Base-by-base conservation (phyloP, 92 coral and sea anemone genomes). In the Epizoanthus rinbou region DNA sequence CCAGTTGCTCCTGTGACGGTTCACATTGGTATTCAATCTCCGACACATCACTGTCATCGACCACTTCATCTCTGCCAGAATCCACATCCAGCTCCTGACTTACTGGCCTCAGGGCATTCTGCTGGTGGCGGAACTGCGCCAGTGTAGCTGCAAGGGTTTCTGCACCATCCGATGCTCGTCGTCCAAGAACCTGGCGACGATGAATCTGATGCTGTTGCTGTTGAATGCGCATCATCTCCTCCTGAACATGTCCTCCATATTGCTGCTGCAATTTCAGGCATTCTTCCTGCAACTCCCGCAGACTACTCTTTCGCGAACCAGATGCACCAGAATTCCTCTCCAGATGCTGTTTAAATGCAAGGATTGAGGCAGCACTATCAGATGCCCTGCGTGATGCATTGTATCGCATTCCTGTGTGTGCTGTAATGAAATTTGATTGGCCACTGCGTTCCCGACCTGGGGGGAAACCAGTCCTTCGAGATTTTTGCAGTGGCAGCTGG, bases 311-410 rank as follows among this genome's bases (percentile, higher is more conserved):
- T 74, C 94, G 91, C n/a, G 93, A 92, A 5, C 98, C 98, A 33
- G 93, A 85, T 64, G 91, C 88, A 62, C 89, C 83, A 53, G 86
- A 71, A 21, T 75, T 87, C 41, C 93, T 91, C 63, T 97, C 99
- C 37, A 97, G 84, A 85, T 97, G 98, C 85, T 97, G 99, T 68
- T 94, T 97, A 86, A 94, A 97, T 6, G 99, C 99, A 53, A 97
- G 93, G 57, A 97, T 92, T 11, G 99, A 92, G 28, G 98, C 98
- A 14, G 98, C 97, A 5, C 99, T 97, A 67, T 97, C 99, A 2
- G 99, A 97, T 11, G 99, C 99, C 45, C 99, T 88, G 33, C 99
- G 92, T 6, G 98, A 91, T 2, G 91, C 85, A 78, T 95, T 91
- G 72, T 95, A 92, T 21, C 95, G 86, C 69, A 97, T 88, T 59